Evolutionary conservation across 2,113 vertebrate species (phyloP).

Genomic region (Ciconia stormi): DNA sequence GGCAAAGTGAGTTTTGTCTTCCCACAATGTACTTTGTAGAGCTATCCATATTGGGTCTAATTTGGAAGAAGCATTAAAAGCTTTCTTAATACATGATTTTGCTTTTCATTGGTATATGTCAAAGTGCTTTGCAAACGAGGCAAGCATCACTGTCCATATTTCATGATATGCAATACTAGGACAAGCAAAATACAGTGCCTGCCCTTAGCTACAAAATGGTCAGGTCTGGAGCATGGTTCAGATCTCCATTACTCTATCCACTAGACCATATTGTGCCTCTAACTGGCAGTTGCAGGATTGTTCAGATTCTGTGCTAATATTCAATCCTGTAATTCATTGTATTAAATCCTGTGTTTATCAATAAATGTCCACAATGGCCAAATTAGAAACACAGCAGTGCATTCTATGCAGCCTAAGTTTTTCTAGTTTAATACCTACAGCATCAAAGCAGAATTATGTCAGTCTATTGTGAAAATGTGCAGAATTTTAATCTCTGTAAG

Average conservation of each 20-base stretch:
- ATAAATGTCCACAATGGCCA: not conserved
- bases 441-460: not conserved
- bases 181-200: not conserved
- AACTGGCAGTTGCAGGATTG: not conserved
- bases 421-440: not conserved
- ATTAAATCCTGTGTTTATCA: not conserved
- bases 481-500: not conserved
- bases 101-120: not conserved
- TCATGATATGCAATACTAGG: not conserved
- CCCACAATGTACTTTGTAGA: not conserved
- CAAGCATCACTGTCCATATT: not conserved
- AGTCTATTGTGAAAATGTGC: not conserved
- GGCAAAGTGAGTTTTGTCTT: conserved; percentile 15
- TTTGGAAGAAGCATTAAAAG: conserved; percentile 2
- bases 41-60: not conserved
- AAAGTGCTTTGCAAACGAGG: not conserved
- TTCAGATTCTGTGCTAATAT: not conserved
- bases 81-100: not conserved
- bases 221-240: not conserved
- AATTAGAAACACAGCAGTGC: not conserved
- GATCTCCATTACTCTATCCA: not conserved
- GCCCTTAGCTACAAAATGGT: not conserved
- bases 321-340: not conserved
- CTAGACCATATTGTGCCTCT: not conserved
- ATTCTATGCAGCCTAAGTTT: not conserved